Percentiles rank a stretch among this genome's conserved stretches.
phyloP scores from a whole-genome alignment of 1,140 invertebrate genomes.

The Wasmannia auropunctata region DNA sequence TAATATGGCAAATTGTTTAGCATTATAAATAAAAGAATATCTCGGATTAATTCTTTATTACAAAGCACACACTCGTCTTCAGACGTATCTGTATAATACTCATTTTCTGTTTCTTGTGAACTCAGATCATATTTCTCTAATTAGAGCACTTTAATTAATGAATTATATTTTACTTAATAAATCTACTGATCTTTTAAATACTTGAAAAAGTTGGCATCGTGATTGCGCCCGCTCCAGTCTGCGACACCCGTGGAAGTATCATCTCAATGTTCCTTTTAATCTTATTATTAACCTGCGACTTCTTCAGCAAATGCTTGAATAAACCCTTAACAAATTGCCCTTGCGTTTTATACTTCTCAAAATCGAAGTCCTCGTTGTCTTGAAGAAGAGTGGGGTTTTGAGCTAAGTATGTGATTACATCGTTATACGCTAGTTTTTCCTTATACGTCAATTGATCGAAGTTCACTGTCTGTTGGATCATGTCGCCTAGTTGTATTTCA shows the following conservation, averaged over 20 bases:
- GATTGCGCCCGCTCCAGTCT: slow-evolving; percentile 53
- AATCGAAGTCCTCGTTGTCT: slow-evolving; percentile 60
- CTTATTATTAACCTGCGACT: background rate
- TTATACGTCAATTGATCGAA: slow-evolving; percentile 60
- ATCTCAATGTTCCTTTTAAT: slow-evolving; percentile 19
- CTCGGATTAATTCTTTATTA: background rate
- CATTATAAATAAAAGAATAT: slow-evolving; percentile 14
- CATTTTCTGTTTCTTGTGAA: background rate
- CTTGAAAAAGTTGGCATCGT: background rate
- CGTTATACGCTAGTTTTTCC: slow-evolving; percentile 64
- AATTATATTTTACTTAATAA: slow-evolving; percentile 11
- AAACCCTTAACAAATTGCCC: slow-evolving; percentile 53
- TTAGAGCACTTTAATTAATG: background rate
- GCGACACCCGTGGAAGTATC: slow-evolving; percentile 42
- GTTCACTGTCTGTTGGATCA: slow-evolving; percentile 66
- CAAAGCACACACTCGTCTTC: background rate
- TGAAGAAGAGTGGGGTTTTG: slow-evolving; percentile 59
- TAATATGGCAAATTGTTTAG: slow-evolving; percentile 1
- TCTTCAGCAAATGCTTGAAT: slow-evolving; percentile 31
- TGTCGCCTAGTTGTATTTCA: slow-evolving; percentile 57
- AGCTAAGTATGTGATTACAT: slow-evolving; percentile 62
- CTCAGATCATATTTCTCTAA: background rate
- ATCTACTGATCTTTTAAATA: slow-evolving; percentile 5
- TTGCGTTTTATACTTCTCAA: slow-evolving; percentile 59
- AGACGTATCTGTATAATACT: background rate